Evolutionary conservation across 2,113 vertebrate species (phyloP), one percentile per base, ranked within the genome.

Genomic region (Meleagris gallopavo): DNA sequence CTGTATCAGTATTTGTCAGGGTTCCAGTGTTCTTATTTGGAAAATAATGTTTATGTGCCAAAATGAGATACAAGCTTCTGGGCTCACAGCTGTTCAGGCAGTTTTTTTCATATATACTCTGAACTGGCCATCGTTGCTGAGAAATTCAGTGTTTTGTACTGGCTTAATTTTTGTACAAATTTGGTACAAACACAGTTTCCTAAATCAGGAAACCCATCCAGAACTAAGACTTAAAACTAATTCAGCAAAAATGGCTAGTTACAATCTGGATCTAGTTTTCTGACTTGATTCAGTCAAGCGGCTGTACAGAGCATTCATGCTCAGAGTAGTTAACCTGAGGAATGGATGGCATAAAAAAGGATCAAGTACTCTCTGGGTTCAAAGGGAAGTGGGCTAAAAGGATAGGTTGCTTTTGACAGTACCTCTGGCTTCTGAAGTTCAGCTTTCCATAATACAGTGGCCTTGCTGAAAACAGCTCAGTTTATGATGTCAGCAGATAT

Each of bases 241-340:
- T 36, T 21, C 15, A 77, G 30, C 17, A 55, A 52, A 66, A 77
- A 72, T 7, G 13, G 2, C 65, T 21, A n/a, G 29, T 62, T 43
- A 73, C 18, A 62, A 16, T 13, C 54, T 41, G 41, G 48, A 70
- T 65, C 38, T 52, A 25, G 9, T 60, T 29, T 83, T 65, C 55
- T 13, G 25, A 29, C 41, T 52, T 75, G 38, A 10, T 45, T 85
- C 62, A 58, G 18, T 46, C 40, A 20, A 0, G 3, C 4, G 18
- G 62, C n/a, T 58, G 54, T 55, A 57, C 66, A 32, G 25, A 67
- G 25, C 0, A 0, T 8, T 61, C 30, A 27, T 30, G 34, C 17
- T 69, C 48, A 58, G 83, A 41, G 62, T 20, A 41, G 25, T 1
- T 2, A 9, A 12, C 65, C 5, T 5, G 43, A 70, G 22, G 13